These are phyloP conservation scores for Acipenser transmontanus DNA, from an alignment of 2,797 vertebrate genomes.

Conservation along the genomic window DNA sequence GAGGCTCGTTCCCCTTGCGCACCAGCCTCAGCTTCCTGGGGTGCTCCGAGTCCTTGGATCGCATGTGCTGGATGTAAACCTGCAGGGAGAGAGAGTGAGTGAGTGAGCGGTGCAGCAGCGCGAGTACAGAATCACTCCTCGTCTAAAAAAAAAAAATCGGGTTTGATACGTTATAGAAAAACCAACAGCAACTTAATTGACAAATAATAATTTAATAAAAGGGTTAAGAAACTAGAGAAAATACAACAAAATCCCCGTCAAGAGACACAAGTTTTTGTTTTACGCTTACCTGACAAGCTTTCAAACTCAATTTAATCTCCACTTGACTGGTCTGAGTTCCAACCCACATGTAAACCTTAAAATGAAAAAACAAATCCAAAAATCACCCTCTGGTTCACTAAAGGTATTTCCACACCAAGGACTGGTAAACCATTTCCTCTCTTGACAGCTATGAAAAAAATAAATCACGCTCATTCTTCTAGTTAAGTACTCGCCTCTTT, in stretches of 20 bases:
- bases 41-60: slow-evolving; percentile 72
- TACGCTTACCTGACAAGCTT: slow-evolving; percentile 87
- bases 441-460: not conserved
- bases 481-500: slow-evolving; percentile 62
- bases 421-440: no score
- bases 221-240: no score
- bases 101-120: not conserved
- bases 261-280: slow-evolving; percentile 1
- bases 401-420: no score
- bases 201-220: no score
- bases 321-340: slow-evolving; percentile 97
- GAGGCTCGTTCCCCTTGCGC: slow-evolving; percentile 90
- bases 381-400: no score
- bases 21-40: slow-evolving; percentile 89
- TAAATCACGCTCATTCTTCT: not conserved
- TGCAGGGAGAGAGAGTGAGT: slow-evolving; percentile 33
- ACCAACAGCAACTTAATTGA: no score
- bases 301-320: slow-evolving; percentile 95
- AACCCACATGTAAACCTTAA: slow-evolving; percentile 98
- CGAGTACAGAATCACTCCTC: no score
- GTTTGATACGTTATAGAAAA: no score
- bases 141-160: no score
- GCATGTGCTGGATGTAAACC: slow-evolving; percentile 97
- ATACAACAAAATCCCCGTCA: not conserved
- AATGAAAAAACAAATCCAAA: not conserved